Conservation (phyloP, 2,888 invertebrate species). For the Allolobophora icterica region DNA sequence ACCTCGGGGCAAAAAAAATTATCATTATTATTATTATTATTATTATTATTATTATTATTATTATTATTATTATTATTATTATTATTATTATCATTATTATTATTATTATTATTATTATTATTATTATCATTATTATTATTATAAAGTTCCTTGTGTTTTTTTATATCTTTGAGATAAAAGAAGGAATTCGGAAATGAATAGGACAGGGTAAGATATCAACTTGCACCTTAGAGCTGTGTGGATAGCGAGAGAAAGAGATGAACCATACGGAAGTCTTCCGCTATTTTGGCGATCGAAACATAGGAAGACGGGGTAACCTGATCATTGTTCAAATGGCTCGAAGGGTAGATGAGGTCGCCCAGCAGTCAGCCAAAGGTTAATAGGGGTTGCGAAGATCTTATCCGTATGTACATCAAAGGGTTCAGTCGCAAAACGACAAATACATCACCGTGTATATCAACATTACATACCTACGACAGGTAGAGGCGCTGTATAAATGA, state of each 20-base stretch:
- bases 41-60: too few relatives aligned
- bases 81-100: too few relatives aligned
- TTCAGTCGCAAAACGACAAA: neutral
- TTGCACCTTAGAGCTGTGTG: neutral
- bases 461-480: neutral
- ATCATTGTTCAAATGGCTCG: neutral
- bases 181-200: neutral
- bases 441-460: neutral
- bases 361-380: neutral
- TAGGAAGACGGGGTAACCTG: neutral
- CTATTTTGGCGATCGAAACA: neutral
- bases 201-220: neutral
- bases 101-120: too few relatives aligned
- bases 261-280: neutral
- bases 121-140: neutral
- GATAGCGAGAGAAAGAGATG: neutral
- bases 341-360: neutral
- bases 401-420: neutral
- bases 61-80: too few relatives aligned
- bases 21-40: too few relatives aligned
- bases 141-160: neutral
- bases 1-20: too few relatives aligned
- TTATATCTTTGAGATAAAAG: neutral
- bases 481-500: neutral
- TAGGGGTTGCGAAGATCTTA: neutral